Percentiles rank a stretch among this genome's conserved stretches.
Evolutionary conservation across 2,113 vertebrate genomes (phyloP).

Genomic region (Choloepus hoffmanni): DNA sequence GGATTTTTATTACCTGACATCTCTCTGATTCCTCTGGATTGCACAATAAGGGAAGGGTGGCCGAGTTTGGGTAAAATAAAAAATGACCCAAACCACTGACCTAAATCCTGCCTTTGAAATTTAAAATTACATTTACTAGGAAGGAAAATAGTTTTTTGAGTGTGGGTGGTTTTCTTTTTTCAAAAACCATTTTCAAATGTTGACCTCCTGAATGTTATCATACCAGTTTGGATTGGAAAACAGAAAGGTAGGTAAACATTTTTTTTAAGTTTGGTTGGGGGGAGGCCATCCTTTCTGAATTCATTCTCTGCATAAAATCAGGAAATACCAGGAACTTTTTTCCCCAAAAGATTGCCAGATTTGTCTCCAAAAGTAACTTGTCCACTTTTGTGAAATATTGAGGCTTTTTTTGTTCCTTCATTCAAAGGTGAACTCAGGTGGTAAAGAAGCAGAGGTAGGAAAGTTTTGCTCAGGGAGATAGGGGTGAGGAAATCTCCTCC

Average conservation of each 20-base stretch:
- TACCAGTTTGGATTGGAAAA: conserved; percentile 83
- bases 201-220: conserved; percentile 83
- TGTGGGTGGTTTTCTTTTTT: conserved; percentile 84
- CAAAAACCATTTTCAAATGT: conserved; percentile 83
- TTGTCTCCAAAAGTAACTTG: conserved; percentile 63
- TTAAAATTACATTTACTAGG: conserved; percentile 85
- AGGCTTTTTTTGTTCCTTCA: neutral
- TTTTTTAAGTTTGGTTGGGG: conserved; percentile 62
- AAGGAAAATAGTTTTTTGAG: conserved; percentile 82
- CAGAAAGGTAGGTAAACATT: conserved; percentile 80
- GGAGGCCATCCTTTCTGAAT: conserved; percentile 78
- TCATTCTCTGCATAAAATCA: conserved; percentile 78
- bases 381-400: conserved; percentile 47
- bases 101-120: conserved; percentile 85
- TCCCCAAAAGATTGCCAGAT: conserved; percentile 56
- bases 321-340: conserved; percentile 71
- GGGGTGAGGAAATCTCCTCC: neutral
- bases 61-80: conserved; percentile 83
- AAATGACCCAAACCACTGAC: conserved; percentile 86
- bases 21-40: conserved; percentile 80
- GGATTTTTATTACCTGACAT: conserved; percentile 84
- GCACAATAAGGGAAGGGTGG: conserved; percentile 80
- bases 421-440: conserved; percentile 26
- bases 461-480: neutral
- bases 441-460: neutral